A percentile compares a stretch with the other conserved stretches of the same genome.
phyloP scores from a whole-genome alignment of 92 coral and sea anemone genomes.

The Bergia puertoricense region DNA sequence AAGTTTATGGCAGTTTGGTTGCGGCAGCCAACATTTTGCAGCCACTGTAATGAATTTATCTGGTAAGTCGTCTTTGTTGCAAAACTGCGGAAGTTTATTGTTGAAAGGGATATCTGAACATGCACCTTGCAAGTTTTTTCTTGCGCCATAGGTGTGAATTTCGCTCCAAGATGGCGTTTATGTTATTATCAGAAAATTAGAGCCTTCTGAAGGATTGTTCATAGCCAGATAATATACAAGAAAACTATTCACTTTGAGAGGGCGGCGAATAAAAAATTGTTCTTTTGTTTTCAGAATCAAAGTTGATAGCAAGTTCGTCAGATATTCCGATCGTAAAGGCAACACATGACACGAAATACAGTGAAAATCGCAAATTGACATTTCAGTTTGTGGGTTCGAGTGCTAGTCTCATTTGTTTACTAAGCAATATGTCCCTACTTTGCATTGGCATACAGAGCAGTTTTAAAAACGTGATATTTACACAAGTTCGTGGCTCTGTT shows the following conservation, averaged over 20 bases:
- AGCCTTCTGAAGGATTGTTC: conserved; percentile 22
- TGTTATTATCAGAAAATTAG: conserved; percentile 16
- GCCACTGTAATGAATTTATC: conserved; percentile 95
- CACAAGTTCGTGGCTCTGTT: conserved; percentile 13
- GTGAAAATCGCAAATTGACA: conserved; percentile 7
- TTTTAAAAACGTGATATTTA: conserved; percentile 35
- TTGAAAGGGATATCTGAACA: not conserved
- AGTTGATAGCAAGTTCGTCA: conserved; percentile 19
- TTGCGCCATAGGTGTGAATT: conserved; percentile 34
- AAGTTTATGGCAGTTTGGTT: conserved; percentile 97
- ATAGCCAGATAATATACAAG: not conserved
- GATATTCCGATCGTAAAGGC: conserved; percentile 1
- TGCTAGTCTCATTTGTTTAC: conserved; percentile 63
- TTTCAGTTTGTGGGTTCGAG: conserved; percentile 1
- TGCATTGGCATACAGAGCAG: conserved; percentile 55
- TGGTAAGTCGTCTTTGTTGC: conserved; percentile 69
- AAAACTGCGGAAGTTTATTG: not conserved
- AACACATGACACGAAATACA: not conserved
- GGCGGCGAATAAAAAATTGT: conserved; percentile 17
- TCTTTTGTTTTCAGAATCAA: conserved; percentile 35
- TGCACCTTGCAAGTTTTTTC: conserved; percentile 6
- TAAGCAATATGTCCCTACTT: conserved; percentile 63
- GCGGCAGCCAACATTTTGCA: conserved; percentile 97
- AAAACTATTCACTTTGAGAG: conserved; percentile 19
- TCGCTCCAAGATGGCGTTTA: conserved; percentile 40